Evolutionary conservation across 1,140 invertebrate genomes (phyloP), one percentile per base, ranked within the genome.

Genomic region (Drosophila ercepeae): DNA sequence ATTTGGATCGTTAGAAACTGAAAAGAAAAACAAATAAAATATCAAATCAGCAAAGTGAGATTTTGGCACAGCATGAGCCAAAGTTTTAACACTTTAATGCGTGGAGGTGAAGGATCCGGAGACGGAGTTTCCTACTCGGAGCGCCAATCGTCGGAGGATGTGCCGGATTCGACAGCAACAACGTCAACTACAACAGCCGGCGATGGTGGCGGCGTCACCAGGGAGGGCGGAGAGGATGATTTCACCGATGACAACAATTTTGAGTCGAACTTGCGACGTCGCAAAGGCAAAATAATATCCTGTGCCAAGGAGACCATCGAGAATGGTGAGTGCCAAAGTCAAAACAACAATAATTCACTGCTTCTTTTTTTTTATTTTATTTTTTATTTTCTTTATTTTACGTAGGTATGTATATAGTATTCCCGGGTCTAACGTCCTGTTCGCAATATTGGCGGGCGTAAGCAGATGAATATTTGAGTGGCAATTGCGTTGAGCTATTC

Each of bases 251-350:
- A 90, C 63, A 91, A 90, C 68, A 91, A 91, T 72, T 91, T 91
- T 42, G 91, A 91, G 76, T 91, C 90, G 52, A 91, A 92, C 88
- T 78, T 91, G 55, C 71, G 90, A 59, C 73, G 90, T 61, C 90
- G 91, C 51, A 91, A 91, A 77, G 90, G 91, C 42, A 91, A 91
- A 90, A 91, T 92, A 59, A 91, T 91, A 75, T 91, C 90, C 54
- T 91, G 90, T 83, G 91, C 90, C 75, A 91, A 91, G 76, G 91
- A 91, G 70, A 91, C 90, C 45, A 91, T 91, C 55, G 91, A 91
- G 63, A 89, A 91, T 46, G 91, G 91, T 91, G 63, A 89, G 86
- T 70, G 19, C 58, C 19, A 42, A 25, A 58, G 6, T 8, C 3
- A 46, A 19, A 25, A 36, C 36, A 25, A 25, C 16, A 68, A 65